Conservation (phyloP, 2,797 vertebrate genomes). For the Leucoraja ocellata region DNA sequence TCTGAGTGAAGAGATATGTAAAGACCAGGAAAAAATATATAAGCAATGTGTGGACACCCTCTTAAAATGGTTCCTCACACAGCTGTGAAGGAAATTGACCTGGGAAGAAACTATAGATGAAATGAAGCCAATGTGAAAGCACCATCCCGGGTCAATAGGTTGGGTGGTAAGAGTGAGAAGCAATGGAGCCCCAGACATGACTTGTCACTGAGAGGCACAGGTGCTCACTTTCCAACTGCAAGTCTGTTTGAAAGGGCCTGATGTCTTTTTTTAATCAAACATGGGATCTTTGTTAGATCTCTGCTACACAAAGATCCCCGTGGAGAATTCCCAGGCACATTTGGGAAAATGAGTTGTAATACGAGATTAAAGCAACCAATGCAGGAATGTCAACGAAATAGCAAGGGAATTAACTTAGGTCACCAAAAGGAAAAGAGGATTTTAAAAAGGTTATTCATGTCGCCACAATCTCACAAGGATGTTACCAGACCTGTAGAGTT, state of each 20-base stretch:
- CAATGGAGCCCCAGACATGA: neutral
- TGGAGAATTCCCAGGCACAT: neutral
- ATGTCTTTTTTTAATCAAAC: neutral
- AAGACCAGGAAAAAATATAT: neutral
- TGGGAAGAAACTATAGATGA: neutral
- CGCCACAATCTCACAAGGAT: no score
- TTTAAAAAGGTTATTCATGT: neutral
- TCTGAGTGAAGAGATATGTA: neutral
- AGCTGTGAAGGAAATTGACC: neutral
- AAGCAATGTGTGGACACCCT: neutral
- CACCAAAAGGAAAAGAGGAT: neutral
- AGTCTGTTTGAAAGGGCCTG: neutral
- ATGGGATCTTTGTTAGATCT: neutral
- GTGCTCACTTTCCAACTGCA: neutral
- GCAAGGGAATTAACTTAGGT: neutral
- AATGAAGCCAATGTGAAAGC: neutral
- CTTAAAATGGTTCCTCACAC: neutral
- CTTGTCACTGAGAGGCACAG: neutral
- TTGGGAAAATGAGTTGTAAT: neutral
- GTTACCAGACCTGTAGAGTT: no score
- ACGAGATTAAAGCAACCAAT: neutral
- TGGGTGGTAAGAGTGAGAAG: neutral
- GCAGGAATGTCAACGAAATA: neutral
- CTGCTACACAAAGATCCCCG: neutral
- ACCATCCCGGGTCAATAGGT: neutral